A percentile compares a stretch with the other conserved stretches of the same genome.
Evolutionary conservation across 2,113 vertebrate genomes (phyloP).

Genomic region (Pandion haliaetus): DNA sequence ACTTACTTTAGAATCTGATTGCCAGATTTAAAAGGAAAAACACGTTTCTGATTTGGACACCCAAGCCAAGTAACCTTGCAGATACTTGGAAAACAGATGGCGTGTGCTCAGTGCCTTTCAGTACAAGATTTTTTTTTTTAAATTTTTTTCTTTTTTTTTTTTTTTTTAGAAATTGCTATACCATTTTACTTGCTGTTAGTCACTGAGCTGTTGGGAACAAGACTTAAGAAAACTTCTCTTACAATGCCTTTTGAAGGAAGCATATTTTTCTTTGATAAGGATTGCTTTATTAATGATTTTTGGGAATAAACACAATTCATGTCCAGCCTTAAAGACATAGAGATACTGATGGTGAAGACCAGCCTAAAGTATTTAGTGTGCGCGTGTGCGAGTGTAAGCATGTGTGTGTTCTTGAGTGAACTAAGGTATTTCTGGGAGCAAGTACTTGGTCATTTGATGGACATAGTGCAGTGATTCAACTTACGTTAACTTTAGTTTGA

Average conservation of each 20-base stretch:
- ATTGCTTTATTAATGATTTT: conserved; percentile 64
- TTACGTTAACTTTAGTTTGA: conserved; percentile 74
- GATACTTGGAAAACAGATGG: conserved; percentile 70
- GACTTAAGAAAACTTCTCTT: conserved; percentile 63
- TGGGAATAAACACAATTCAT: conserved; percentile 69
- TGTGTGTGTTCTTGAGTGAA: conserved; percentile 76
- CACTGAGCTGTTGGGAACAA: conserved; percentile 84
- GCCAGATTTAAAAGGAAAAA: conserved; percentile 67
- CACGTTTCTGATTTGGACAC: conserved; percentile 69
- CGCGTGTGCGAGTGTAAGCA: conserved; percentile 66
- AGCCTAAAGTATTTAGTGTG: conserved; percentile 71
- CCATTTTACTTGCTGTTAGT: conserved; percentile 78
- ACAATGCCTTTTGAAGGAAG: conserved; percentile 58
- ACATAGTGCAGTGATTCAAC: conserved; percentile 77
- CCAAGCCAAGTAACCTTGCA: conserved; percentile 80
- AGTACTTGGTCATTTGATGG: conserved; percentile 74
- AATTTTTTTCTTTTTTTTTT: conserved; percentile 26
- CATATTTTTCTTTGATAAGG: conserved; percentile 67
- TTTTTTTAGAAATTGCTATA: conserved; percentile 15
- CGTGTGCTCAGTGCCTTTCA: conserved; percentile 81
- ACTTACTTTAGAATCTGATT: conserved; percentile 75
- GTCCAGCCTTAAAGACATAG: conserved; percentile 77
- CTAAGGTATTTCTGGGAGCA: conserved; percentile 77
- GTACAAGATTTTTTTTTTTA: conserved; percentile 37
- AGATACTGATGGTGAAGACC: conserved; percentile 68